Percentiles rank a stretch among this genome's conserved stretches.
Evolutionary conservation across 2,797 vertebrate species (phyloP).

Genomic region (Lindbergichthys nudifrons): DNA sequence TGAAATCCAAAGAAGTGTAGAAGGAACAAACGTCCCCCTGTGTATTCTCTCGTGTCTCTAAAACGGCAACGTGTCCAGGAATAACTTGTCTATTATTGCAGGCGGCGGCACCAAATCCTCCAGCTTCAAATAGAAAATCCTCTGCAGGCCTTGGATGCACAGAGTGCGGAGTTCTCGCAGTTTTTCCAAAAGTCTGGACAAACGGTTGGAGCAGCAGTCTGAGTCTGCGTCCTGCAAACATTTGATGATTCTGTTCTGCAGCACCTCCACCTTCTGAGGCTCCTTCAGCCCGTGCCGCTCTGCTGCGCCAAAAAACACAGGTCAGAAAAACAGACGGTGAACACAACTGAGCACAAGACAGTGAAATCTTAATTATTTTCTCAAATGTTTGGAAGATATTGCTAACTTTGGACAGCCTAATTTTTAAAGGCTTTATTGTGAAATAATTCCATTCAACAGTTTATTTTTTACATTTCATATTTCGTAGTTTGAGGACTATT

Average conservation of each 20-base stretch:
- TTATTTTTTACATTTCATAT: too few species aligned
- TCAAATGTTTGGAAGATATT: too few species aligned
- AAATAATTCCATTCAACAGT: not conserved
- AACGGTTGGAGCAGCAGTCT: constrained; percentile 87
- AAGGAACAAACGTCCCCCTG: constrained; percentile 7
- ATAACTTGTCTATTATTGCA: constrained; percentile 97
- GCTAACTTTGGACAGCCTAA: not conserved
- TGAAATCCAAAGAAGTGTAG: not conserved
- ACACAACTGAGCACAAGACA: not conserved
- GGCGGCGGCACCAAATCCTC: constrained; percentile 98
- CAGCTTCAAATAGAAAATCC: constrained; percentile 99
- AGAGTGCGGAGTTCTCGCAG: constrained; percentile 95
- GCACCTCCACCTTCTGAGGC: constrained; percentile 93
- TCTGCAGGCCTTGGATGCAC: constrained; percentile 97
- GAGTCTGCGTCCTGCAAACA: constrained; percentile 93
- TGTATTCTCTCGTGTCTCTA: constrained; percentile 72
- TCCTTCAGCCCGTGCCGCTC: constrained; percentile 97
- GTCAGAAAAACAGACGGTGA: not conserved
- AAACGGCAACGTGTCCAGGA: constrained; percentile 97
- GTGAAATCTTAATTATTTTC: not conserved
- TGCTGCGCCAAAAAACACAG: constrained; percentile 58
- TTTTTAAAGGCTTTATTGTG: not conserved
- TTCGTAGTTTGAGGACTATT: too few species aligned
- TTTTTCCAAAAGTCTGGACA: constrained; percentile 95
- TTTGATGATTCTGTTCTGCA: constrained; percentile 93